Conservation (phyloP, 64 coral and sea anemone genomes). For the Pocillopora damicornis region DNA sequence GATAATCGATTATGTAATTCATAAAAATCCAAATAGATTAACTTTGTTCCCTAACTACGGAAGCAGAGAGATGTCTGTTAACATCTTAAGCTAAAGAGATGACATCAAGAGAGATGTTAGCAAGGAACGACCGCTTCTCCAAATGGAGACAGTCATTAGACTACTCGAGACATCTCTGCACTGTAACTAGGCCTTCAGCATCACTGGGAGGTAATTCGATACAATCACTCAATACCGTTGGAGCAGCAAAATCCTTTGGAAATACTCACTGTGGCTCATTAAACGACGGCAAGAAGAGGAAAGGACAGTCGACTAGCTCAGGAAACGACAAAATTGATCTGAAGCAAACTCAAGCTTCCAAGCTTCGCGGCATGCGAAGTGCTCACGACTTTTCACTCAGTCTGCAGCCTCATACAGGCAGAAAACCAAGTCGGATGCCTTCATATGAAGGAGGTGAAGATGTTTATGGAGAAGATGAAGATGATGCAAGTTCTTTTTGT, state of each 20-base stretch:
- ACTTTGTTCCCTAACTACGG: too few relatives aligned
- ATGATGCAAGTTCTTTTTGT: not conserved
- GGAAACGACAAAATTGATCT: too few relatives aligned
- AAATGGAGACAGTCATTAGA: not conserved
- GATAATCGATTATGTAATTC: too few relatives aligned
- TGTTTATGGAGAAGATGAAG: not conserved
- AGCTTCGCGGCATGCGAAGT: too few relatives aligned
- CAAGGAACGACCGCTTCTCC: not conserved
- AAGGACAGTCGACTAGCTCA: not conserved
- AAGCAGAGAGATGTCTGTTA: too few relatives aligned
- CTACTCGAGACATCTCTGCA: conserved; percentile 3
- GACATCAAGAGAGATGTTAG: not conserved
- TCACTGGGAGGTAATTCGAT: too few relatives aligned
- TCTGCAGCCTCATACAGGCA: not conserved
- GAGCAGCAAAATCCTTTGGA: too few relatives aligned
- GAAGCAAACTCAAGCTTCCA: too few relatives aligned
- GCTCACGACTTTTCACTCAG: too few relatives aligned
- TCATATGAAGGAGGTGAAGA: not conserved
- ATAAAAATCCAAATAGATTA: too few relatives aligned
- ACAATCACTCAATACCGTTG: not conserved
- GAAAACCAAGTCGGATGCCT: not conserved
- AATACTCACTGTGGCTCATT: not conserved
- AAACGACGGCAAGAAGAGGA: not conserved
- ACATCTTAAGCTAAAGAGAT: not conserved
- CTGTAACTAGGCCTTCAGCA: not conserved